These are phyloP conservation scores for Helogale parvula DNA, from an alignment of 2,113 vertebrate genomes.

Conservation along the genomic window DNA sequence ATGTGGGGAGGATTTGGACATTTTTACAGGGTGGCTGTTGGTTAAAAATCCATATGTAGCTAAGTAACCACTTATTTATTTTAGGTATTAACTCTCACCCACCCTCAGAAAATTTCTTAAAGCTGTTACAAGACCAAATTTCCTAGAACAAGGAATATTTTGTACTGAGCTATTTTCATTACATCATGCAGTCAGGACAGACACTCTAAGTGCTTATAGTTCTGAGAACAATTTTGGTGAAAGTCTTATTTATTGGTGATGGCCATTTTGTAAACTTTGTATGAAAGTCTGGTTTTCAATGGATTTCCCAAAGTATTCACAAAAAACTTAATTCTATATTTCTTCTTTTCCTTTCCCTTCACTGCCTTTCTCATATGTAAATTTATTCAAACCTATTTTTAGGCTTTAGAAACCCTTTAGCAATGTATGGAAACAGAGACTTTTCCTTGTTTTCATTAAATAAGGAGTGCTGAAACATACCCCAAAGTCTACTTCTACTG, in stretches of 20 bases:
- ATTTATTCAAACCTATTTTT: not conserved
- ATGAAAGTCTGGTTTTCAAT: conserved; percentile 34
- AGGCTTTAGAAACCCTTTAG: not conserved
- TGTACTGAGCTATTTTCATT: conserved; percentile 29
- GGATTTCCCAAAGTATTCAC: not conserved
- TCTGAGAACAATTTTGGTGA: not conserved
- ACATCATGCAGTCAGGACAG: not conserved
- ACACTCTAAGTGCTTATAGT: not conserved
- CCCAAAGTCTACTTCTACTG: not conserved
- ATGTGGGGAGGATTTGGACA: not conserved
- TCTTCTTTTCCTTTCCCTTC: conserved; percentile 41
- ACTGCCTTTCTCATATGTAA: not conserved
- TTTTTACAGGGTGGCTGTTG: not conserved
- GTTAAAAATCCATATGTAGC: not conserved
- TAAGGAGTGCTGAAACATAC: not conserved
- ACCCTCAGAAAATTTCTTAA: not conserved
- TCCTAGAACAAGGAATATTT: not conserved
- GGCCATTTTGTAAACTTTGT: not conserved
- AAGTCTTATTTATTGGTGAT: not conserved
- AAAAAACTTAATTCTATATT: not conserved
- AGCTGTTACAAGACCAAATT: not conserved
- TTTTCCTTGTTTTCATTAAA: conserved; percentile 43
- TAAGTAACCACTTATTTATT: not conserved
- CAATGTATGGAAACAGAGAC: not conserved
- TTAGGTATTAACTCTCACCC: not conserved